Evolutionary conservation across 2,797 vertebrate species (phyloP), one percentile per base, ranked within the genome.

Genomic region (Sebastes hubbsi): DNA sequence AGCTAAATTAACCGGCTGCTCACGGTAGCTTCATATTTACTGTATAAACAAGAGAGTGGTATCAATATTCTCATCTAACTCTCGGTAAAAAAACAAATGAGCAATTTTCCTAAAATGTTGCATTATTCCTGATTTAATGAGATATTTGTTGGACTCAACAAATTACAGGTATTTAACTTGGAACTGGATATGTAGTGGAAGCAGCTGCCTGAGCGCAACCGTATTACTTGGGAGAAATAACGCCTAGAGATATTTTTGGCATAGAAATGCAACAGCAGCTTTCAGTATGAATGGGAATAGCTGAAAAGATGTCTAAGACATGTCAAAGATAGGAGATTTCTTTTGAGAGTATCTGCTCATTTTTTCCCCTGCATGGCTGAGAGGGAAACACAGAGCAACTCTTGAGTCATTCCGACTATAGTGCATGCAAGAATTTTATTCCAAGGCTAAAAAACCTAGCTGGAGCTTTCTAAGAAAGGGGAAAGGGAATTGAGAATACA

Each of bases 391-490:
- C 11, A 46, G 13, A 7, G 46, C 18, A 69, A 59, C 22, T 68
- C 70, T 63, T 38, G 49, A 67, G 27, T 80, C 74, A 42, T 63
- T 77, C 30, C 18, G 42, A 22, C 55, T 18, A 2, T 18, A 2
- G 4, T 56, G 76, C 54, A 34, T 58, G 52, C 42, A 34, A 63
- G 42, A 56, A 42, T 64, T 77, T 66, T 52, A 46, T 80, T 78
- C 80, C 60, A 77, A 68, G 54, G 61, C 66, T 73, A 72, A 82
- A 74, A 49, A 75, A 68, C 64, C 42, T 12, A 46, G 32, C 24
- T 59, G 56, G 6, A 71, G 70, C 25, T 64, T 76, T 80, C 75
- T 49, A 75, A 55, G 84, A 80, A 78, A 65, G 55, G 58, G 38
- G 72, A 64, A 65, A 34, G 16, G 66, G 49, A 67, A 75, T n/a